Evolutionary conservation across 92 coral and sea anemone genomes (phyloP).

Genomic region (Parazoanthus atlanticus): DNA sequence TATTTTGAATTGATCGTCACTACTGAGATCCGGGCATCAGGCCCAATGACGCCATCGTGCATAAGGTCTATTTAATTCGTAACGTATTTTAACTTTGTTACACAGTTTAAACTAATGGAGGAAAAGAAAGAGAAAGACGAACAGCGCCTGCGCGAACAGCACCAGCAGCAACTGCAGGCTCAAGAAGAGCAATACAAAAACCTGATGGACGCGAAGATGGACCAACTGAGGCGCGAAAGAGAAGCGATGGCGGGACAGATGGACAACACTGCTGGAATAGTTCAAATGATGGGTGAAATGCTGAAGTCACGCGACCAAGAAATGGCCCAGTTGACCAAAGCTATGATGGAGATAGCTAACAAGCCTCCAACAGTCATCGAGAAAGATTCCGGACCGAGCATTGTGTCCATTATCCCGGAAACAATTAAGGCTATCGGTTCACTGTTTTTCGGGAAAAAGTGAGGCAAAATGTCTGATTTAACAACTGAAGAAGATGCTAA

Average conservation of each 20-base stretch:
- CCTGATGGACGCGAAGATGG: constrained; percentile 31
- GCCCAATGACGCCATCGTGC: too few relatives aligned
- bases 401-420: constrained; percentile 30
- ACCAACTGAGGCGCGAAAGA: constrained; percentile 28
- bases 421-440: constrained; percentile 8
- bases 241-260: constrained; percentile 29
- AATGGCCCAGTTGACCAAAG: constrained; percentile 20
- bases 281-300: constrained; percentile 37
- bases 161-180: constrained; percentile 37
- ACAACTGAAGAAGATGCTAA: not conserved
- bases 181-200: constrained; percentile 38
- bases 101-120: constrained; percentile 12
- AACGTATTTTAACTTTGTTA: not conserved
- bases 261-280: constrained; percentile 18
- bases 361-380: constrained; percentile 33
- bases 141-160: constrained; percentile 43
- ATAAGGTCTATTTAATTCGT: too few relatives aligned
- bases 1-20: too few relatives aligned
- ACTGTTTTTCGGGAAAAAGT: not conserved
- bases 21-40: too few relatives aligned
- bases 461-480: not conserved
- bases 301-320: constrained; percentile 40
- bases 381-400: not conserved
- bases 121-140: constrained; percentile 38
- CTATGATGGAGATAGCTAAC: constrained; percentile 23